Evolutionary conservation across 2,113 vertebrate species (phyloP), one percentile per base, ranked within the genome.

Genomic region (Bothrops jararaca): DNA sequence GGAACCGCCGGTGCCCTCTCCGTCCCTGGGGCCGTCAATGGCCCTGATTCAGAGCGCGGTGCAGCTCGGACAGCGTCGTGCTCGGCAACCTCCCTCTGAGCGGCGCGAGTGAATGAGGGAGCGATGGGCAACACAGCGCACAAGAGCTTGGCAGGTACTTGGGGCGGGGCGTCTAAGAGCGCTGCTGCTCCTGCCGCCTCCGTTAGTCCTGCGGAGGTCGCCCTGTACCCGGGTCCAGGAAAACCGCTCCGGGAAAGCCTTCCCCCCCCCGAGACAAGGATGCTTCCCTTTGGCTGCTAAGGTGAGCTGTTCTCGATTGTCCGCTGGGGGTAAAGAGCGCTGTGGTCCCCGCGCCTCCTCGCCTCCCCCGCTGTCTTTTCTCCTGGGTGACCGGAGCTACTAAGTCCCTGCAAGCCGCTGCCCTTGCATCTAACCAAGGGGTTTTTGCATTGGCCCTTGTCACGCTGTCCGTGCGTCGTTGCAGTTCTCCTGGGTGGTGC

Each of bases 111-210:
- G 48, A 48, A 11, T 3, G 53, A 11, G 50, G 89, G 91, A 95
- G 96, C 58, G 89, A 97, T 97, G 96, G 96, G 96, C 94, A 97
- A 97, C 95, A 96, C 96, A 88, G 96, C 92, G 95, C 96, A 97
- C 96, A 97, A 97, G 94, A 96, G 95, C 26, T 90, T 97, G 95
- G 93, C 96, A 96, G 96, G 96, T 97, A 95, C 92, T 85, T n/a
- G 64, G 53, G 53, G 2, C 24, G 56, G 0, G 3, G 12, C 5
- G 13, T 69, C 0, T 45, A 26, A 89, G 29, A 22, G 60, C 5
- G 24, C 22, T 5, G 24, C 22, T 5, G 56, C 64, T 22, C 18
- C 29, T 4, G 20, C 85, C 22, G 11, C n/a, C 60, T 34, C 24
- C 12, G 2, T 10, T 29, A 7, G 3, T 60, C 15, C 58, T 74